Conservation (phyloP, 2,113 vertebrate genomes). For the Turdus rufiventris region DNA sequence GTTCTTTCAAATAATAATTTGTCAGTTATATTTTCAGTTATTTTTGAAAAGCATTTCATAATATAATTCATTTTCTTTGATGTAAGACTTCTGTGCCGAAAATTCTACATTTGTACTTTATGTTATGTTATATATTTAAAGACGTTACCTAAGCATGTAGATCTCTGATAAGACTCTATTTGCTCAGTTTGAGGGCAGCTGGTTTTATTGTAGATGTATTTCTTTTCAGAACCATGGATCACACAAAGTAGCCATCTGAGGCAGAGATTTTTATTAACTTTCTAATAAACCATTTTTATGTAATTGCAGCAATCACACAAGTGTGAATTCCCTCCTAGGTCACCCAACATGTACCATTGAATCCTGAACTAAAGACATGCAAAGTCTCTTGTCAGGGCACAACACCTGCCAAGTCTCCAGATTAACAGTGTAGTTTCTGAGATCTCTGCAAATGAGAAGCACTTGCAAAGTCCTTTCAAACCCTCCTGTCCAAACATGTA, state of each 20-base stretch:
- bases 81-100: neutral
- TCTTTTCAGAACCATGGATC: neutral
- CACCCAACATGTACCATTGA: neutral
- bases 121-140: neutral
- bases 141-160: neutral
- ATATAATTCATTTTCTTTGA: neutral
- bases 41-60: neutral
- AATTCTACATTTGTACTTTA: neutral
- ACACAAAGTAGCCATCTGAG: neutral
- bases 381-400: neutral
- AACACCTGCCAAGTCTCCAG: neutral
- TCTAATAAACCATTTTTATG: neutral
- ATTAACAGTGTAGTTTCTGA: neutral
- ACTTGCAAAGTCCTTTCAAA: neutral
- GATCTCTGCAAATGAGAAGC: neutral
- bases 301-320: neutral
- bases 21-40: neutral
- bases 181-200: neutral
- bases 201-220: neutral
- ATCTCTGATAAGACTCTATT: neutral
- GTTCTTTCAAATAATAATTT: neutral
- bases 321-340: neutral
- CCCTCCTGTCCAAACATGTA: neutral
- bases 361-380: neutral
- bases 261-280: neutral